These are phyloP conservation scores for Chaenogobius annularis DNA, from an alignment of 2,113 vertebrate species.

Conservation along the genomic window DNA sequence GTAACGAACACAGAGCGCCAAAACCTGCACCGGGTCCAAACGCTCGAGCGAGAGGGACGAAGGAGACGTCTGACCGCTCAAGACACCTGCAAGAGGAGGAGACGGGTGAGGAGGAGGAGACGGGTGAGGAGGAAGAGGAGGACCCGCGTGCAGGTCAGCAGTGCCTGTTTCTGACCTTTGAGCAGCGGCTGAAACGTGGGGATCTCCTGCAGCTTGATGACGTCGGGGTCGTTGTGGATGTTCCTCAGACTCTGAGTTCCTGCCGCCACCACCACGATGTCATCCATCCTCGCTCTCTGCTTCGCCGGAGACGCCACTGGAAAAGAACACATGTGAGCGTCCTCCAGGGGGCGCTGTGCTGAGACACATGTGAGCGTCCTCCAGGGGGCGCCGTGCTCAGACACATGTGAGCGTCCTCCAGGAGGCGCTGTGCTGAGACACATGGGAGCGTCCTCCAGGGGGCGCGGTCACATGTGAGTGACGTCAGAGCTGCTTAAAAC, in stretches of 20 bases:
- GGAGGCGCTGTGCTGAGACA: too few species aligned
- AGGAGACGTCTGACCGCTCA: constrained; percentile 92
- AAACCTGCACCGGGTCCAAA: constrained; percentile 88
- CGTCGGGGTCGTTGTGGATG: constrained; percentile 94
- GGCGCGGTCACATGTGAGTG: too few species aligned
- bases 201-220: constrained; percentile 98
- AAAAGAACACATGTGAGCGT: constrained; percentile 2
- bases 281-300: constrained; percentile 97
- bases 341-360: too few species aligned
- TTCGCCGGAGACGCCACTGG: constrained; percentile 90
- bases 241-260: constrained; percentile 91
- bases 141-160: too few species aligned
- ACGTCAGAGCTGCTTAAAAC: too few species aligned
- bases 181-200: constrained; percentile 96
- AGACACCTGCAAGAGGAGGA: constrained; percentile 93
- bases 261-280: constrained; percentile 93
- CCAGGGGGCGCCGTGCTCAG: too few species aligned
- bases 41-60: constrained; percentile 87
- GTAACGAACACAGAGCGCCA: constrained; percentile 92
- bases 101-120: constrained; percentile 85
- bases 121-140: constrained; percentile 59
- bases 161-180: constrained; percentile 82
- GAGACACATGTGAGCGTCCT: too few species aligned
- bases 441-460: too few species aligned
- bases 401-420: too few species aligned